Conservation (phyloP, 2,797 vertebrate species). For the Sardinella longiceps region DNA sequence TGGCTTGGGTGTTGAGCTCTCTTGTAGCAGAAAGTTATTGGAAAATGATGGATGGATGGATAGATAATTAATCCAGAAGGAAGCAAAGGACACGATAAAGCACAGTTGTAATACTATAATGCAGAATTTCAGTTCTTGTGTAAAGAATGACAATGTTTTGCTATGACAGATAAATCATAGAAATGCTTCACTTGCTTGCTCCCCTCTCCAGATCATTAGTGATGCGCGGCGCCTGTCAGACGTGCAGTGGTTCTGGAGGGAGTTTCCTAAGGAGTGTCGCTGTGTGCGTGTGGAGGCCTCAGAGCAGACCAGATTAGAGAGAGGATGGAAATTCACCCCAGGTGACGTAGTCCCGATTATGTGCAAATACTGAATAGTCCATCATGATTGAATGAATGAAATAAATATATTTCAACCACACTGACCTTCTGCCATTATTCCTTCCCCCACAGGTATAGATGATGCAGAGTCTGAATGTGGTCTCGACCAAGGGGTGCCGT, state of each 20-base stretch:
- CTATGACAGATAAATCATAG: neutral
- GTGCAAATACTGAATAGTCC: neutral
- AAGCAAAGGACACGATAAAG: too few relatives aligned
- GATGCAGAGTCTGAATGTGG: constrained; percentile 90
- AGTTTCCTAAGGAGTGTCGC: constrained; percentile 69
- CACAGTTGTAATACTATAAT: too few relatives aligned
- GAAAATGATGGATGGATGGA: too few relatives aligned
- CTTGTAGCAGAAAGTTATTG: too few relatives aligned
- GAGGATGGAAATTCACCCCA: constrained; percentile 84
- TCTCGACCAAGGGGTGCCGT: constrained; percentile 81
- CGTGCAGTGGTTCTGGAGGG: constrained; percentile 82
- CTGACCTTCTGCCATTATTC: neutral
- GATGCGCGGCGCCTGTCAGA: constrained; percentile 84
- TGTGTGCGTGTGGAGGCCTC: constrained; percentile 80
- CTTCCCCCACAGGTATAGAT: constrained; percentile 79
- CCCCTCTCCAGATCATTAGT: constrained; percentile 81
- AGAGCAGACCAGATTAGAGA: constrained; percentile 75
- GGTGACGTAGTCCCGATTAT: constrained; percentile 64
- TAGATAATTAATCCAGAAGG: too few relatives aligned
- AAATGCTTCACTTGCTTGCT: neutral
- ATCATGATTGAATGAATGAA: neutral
- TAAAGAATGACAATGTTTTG: neutral
- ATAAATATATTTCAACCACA: neutral
- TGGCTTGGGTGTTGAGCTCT: neutral
- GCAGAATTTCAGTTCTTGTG: neutral